These are phyloP conservation scores for pig (Sus scrofa) DNA, from an alignment of 2,113 vertebrate genomes.

Conservation along the genomic window DNA sequence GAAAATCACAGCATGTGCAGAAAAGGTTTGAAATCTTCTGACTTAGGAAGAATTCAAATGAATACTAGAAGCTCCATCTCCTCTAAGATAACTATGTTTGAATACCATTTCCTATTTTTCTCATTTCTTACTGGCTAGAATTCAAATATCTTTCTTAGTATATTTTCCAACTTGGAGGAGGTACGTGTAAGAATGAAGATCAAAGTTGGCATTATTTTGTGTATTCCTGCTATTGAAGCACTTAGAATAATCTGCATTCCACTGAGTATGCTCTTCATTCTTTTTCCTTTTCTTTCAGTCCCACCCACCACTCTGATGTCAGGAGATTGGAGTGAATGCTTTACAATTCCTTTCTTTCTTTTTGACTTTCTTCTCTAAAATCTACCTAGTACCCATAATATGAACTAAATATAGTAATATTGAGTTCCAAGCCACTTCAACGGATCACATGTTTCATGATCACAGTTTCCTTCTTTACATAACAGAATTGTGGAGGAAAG, in stretches of 20 bases:
- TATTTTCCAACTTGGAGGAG: neutral
- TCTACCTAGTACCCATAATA: neutral
- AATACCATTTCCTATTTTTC: neutral
- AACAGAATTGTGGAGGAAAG: neutral
- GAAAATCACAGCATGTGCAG: neutral
- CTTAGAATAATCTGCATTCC: neutral
- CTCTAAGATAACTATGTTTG: neutral
- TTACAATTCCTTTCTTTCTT: neutral
- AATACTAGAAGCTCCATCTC: neutral
- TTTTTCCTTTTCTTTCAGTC: neutral
- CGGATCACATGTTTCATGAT: neutral
- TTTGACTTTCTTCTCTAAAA: neutral
- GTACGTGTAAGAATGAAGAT: neutral
- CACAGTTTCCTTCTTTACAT: neutral
- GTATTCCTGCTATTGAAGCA: neutral
- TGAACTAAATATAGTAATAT: neutral
- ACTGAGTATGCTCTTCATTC: fast-evolving
- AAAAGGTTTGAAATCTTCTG: neutral
- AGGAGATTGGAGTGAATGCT: neutral
- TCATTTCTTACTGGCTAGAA: neutral
- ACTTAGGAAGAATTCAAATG: neutral
- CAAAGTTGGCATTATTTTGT: neutral
- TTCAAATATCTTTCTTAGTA: neutral
- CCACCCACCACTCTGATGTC: neutral
- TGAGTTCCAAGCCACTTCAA: neutral